phyloP scores from a whole-genome alignment of 2,888 invertebrate species.

The Pheosia gnoma region DNA sequence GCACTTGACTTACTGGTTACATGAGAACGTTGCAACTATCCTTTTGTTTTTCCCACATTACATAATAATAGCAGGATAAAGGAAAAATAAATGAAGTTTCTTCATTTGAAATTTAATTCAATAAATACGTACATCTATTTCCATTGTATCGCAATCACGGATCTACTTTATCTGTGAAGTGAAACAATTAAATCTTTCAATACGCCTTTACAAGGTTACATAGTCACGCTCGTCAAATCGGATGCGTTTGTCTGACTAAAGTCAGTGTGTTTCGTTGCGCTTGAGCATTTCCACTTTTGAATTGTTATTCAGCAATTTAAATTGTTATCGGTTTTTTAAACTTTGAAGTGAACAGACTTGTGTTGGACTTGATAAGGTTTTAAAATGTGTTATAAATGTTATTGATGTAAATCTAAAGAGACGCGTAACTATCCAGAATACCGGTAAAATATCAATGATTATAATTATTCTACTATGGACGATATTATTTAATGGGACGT shows the following conservation, averaged over 20 bases:
- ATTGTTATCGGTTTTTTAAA: background rate
- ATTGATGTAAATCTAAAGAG: background rate
- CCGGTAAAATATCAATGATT: background rate
- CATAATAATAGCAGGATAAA: background rate
- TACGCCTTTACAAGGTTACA: constrained; percentile 54
- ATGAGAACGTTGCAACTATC: too few relatives aligned
- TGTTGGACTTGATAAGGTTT: background rate
- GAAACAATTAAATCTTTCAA: constrained; percentile 25
- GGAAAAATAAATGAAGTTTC: background rate
- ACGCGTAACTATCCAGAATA: constrained; percentile 2
- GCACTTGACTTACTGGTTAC: too few relatives aligned
- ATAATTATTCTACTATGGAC: too few relatives aligned
- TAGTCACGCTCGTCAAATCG: constrained; percentile 31
- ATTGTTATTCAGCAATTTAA: constrained; percentile 26
- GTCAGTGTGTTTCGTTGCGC: constrained; percentile 47
- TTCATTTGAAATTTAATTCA: background rate
- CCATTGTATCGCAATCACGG: constrained; percentile 11
- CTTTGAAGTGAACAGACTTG: background rate
- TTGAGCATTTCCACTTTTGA: constrained; percentile 41
- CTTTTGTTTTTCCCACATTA: too few relatives aligned
- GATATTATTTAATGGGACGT: too few relatives aligned
- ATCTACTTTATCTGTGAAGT: constrained; percentile 17
- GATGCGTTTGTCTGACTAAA: constrained; percentile 51
- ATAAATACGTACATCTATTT: background rate
- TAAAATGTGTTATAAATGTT: too few relatives aligned